Base-by-base conservation (phyloP, 2,888 invertebrate genomes). In the Baronia brevicornis region DNA sequence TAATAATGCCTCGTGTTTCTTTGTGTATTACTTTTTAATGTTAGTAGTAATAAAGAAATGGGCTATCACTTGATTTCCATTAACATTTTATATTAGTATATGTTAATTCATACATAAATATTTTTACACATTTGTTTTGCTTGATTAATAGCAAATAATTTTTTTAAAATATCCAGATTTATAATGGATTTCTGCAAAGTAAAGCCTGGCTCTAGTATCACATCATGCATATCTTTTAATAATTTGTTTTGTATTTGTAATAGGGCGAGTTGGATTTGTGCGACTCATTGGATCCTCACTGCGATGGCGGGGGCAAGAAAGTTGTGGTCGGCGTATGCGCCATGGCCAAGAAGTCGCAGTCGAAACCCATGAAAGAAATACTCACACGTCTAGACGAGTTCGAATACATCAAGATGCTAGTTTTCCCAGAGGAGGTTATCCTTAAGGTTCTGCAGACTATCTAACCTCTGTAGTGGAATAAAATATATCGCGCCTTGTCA, bases 361-460 rank as follows among this genome's bases (percentile, higher is more conserved):
- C 98, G 45, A 98, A 98, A 77, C 99, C 99, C 6, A 99, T 99
- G 99, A 94, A 94, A 65, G 98, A 98, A 80, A 99, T 99, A 55
- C 88, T 99, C 36, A 95, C 94, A 1, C 88, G 98, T 18, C 89
- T 99, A 36, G 93, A 96, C 56, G 97, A 98, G 74, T 98, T 98
- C 70, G 96, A 97, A 71, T 97, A 95, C 73, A 94, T 97, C 60
- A 94, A 95, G 84, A 94, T 97, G 79, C 87, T 95, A 33, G 95
- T 98, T 44, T 98, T 99, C 82, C 91, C 94, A 30, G 98, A 99
- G 87, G 93, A 96, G 74, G 93, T 96, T 58, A 98, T 99, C 77
- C 87, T 98, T 51, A 92, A 96, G 86, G 94, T 94, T 84, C 78
- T 84, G 78, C 57, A 68, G 64, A 63, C 67, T 72, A 60, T 75